Evolutionary conservation across 2,888 invertebrate genomes (phyloP).

Genomic region (Tinea pellionella): DNA sequence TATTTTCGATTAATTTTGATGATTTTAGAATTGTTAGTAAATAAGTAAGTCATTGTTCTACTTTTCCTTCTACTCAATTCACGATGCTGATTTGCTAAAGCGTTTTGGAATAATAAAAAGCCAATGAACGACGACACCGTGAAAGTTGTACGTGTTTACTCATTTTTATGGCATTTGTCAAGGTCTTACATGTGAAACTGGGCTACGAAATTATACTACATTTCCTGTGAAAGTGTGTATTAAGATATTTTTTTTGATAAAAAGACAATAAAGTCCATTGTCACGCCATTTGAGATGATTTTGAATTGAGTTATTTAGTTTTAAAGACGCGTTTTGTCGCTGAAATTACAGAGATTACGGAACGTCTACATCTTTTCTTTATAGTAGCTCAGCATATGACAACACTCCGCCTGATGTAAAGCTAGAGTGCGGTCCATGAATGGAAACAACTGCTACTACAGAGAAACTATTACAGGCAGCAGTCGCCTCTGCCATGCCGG

Average conservation of each 20-base stretch:
- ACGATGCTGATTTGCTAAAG: not conserved
- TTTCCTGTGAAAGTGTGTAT: conserved; percentile 35
- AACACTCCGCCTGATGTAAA: too few relatives aligned
- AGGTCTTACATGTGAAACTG: conserved; percentile 22
- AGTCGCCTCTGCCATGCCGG: too few relatives aligned
- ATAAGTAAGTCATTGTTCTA: not conserved
- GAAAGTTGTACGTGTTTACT: conserved; percentile 32
- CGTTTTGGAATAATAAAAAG: conserved; percentile 18
- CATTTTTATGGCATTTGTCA: conserved; percentile 25
- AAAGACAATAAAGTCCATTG: not conserved
- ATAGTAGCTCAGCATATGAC: too few relatives aligned
- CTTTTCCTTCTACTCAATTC: not conserved
- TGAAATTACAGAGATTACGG: not conserved
- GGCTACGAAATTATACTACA: conserved; percentile 25
- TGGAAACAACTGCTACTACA: too few relatives aligned
- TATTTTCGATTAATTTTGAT: too few relatives aligned
- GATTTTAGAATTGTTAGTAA: not conserved
- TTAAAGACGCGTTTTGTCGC: conserved; percentile 15
- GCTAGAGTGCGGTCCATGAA: too few relatives aligned
- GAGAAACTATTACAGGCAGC: too few relatives aligned
- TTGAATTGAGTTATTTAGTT: conserved; percentile 16
- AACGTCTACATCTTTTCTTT: too few relatives aligned
- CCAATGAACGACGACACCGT: conserved; percentile 24
- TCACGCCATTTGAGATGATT: conserved; percentile 17
- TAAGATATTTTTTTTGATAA: conserved; percentile 18